phyloP scores from a whole-genome alignment of 2,888 invertebrate genomes.

The Oxycera nigricornis region DNA sequence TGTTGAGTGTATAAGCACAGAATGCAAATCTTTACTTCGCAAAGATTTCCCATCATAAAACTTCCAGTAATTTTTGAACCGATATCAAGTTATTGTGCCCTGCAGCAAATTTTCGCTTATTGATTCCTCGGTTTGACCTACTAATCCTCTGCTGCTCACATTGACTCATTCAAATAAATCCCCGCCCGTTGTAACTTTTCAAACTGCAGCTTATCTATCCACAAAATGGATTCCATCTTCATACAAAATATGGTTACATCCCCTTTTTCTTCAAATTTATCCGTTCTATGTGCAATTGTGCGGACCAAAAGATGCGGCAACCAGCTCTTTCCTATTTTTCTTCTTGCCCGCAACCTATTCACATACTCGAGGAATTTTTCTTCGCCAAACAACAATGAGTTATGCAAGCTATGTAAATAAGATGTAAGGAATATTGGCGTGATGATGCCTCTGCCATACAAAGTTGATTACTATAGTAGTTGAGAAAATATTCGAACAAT shows the following conservation, averaged over 20 bases:
- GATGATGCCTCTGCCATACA: slow-evolving; percentile 5
- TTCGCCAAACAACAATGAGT: neutral
- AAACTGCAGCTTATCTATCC: neutral
- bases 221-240: neutral
- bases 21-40: too few species aligned
- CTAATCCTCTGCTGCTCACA: too few species aligned
- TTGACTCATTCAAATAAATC: too few species aligned
- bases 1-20: too few species aligned
- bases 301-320: neutral
- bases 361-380: neutral
- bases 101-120: too few species aligned
- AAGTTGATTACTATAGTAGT: slow-evolving; percentile 11
- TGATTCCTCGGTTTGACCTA: too few species aligned
- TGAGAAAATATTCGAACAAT: neutral
- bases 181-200: too few species aligned
- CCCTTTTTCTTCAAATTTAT: neutral
- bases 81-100: too few species aligned
- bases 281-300: neutral
- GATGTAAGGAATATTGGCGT: slow-evolving; percentile 1
- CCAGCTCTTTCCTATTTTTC: neutral
- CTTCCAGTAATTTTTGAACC: too few species aligned
- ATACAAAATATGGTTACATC: neutral
- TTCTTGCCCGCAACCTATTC: neutral
- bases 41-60: too few species aligned
- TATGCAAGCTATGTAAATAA: neutral